Conservation (phyloP, 2,113 vertebrate genomes). For the Urocolius indicus region DNA sequence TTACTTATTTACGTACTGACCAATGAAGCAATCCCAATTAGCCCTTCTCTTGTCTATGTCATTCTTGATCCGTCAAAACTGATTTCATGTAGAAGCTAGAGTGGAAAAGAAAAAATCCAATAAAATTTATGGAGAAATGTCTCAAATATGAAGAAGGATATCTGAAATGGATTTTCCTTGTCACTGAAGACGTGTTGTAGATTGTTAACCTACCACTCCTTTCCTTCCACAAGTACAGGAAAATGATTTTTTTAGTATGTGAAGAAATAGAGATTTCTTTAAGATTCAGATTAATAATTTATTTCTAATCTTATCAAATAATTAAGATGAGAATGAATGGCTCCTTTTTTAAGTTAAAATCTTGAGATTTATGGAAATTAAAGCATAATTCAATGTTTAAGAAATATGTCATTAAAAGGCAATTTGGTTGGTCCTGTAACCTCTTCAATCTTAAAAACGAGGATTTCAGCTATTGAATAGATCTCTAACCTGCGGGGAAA, state of each 20-base stretch:
- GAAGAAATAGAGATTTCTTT: slow-evolving; percentile 62
- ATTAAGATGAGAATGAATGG: slow-evolving; percentile 69
- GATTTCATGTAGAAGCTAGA: neutral
- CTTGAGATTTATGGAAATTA: slow-evolving; percentile 64
- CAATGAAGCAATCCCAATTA: neutral
- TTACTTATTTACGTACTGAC: neutral
- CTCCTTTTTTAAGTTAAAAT: slow-evolving; percentile 60
- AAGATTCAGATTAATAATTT: slow-evolving; percentile 70
- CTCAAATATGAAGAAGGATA: neutral
- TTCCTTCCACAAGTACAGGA: neutral
- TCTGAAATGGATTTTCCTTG: neutral
- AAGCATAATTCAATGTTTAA: slow-evolving; percentile 59
- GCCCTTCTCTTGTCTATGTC: neutral
- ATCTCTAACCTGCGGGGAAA: neutral
- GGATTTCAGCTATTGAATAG: slow-evolving; percentile 39
- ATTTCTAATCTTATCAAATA: slow-evolving; percentile 79
- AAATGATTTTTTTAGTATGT: slow-evolving; percentile 35
- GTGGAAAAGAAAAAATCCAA: neutral
- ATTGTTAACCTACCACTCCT: neutral
- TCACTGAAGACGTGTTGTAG: neutral
- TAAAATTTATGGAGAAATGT: neutral
- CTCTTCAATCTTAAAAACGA: slow-evolving; percentile 60
- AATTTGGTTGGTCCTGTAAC: slow-evolving; percentile 52
- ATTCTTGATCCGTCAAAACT: neutral
- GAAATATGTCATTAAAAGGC: slow-evolving; percentile 69